Percentiles rank a stretch among this genome's conserved stretches.
phyloP scores from a whole-genome alignment of 2,888 invertebrate genomes.

The Cinara cedri region DNA sequence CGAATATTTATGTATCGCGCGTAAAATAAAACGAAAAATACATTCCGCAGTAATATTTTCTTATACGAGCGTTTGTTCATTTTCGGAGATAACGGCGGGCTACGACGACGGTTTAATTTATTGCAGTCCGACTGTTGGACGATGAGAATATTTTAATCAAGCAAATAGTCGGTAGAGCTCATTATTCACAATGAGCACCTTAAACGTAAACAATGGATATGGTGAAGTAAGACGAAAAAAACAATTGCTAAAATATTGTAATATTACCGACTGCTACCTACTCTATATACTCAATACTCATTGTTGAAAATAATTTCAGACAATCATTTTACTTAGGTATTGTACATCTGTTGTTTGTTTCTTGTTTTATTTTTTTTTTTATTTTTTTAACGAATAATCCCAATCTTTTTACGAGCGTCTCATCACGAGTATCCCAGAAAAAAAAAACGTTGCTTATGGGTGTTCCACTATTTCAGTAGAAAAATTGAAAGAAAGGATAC shows the following conservation, averaged over 20 bases:
- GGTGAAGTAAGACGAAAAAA: background rate
- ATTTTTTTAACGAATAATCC: slow-evolving; percentile 23
- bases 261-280: too few species aligned
- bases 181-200: slow-evolving; percentile 18
- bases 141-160: slow-evolving; percentile 39
- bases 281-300: background rate
- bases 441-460: too few species aligned
- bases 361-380: too few species aligned
- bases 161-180: slow-evolving; percentile 10
- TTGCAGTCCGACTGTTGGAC: slow-evolving; percentile 16
- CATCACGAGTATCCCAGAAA: too few species aligned
- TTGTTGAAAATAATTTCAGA: background rate
- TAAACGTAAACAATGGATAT: slow-evolving; percentile 4
- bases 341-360: background rate
- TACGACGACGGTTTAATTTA: slow-evolving; percentile 10
- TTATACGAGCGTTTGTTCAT: slow-evolving; percentile 21
- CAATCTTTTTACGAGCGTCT: too few species aligned
- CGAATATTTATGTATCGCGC: slow-evolving; percentile 28
- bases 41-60: slow-evolving; percentile 26
- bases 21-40: slow-evolving; percentile 22
- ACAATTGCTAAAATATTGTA: slow-evolving; percentile 15
- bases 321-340: background rate
- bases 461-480: too few species aligned
- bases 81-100: slow-evolving; percentile 6
- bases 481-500: too few species aligned